Evolutionary conservation across 2,888 invertebrate species (phyloP).

Genomic region (Cecidostiba fungosa): DNA sequence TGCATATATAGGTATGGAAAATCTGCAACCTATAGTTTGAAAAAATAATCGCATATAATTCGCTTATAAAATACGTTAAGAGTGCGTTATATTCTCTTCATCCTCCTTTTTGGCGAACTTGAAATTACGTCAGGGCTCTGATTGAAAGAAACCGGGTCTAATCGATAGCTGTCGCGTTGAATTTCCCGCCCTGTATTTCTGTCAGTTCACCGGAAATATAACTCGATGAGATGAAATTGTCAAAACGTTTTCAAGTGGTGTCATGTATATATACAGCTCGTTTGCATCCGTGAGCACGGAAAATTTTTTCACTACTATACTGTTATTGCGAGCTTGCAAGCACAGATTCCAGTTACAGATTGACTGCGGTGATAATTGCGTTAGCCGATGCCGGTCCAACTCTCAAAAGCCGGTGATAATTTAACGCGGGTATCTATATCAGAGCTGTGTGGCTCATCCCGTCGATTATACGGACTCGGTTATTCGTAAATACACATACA

Average conservation of each 20-base stretch:
- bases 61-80: no score
- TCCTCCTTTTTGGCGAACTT: no score
- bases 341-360: not conserved
- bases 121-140: no score
- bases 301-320: not conserved
- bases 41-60: no score
- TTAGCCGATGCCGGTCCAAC: not conserved
- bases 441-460: not conserved
- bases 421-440: not conserved
- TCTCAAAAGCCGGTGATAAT: not conserved
- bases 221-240: not conserved
- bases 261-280: not conserved
- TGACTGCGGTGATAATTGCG: not conserved
- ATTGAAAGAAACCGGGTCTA: not conserved
- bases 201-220: not conserved
- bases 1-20: no score
- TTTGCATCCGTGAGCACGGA: not conserved
- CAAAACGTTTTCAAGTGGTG: not conserved
- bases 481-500: not conserved
- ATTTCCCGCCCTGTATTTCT: not conserved
- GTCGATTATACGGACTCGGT: not conserved
- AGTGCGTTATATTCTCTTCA: no score
- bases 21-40: no score
- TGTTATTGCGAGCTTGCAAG: not conserved
- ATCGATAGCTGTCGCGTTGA: not conserved